Evolutionary conservation across 2,797 vertebrate genomes (phyloP).

Genomic region (Channallabes apus): DNA sequence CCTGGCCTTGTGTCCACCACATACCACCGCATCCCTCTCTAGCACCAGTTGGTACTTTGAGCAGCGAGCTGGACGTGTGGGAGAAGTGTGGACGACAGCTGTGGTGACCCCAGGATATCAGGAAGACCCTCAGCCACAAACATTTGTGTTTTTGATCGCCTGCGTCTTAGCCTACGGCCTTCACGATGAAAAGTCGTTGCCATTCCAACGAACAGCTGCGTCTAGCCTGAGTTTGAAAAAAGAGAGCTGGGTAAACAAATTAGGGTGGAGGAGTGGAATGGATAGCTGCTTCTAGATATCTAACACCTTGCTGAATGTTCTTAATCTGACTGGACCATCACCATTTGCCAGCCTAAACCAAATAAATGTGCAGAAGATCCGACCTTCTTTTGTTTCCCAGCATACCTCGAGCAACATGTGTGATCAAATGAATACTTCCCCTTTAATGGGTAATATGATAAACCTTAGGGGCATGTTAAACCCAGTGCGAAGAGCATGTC

Average conservation of each 20-base stretch:
- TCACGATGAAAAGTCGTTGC: background rate
- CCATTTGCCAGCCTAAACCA: conserved; percentile 1
- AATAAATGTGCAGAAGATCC: conserved; percentile 2
- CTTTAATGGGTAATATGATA: conserved; percentile 25
- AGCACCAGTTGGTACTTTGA: conserved; percentile 16
- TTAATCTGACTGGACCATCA: background rate
- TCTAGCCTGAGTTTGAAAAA: conserved; percentile 19
- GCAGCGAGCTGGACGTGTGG: conserved; percentile 3
- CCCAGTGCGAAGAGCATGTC: conserved; percentile 61
- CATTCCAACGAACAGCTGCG: conserved; percentile 37
- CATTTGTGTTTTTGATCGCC: conserved; percentile 47
- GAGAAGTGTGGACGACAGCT: conserved; percentile 46
- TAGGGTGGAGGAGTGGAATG: conserved; percentile 1
- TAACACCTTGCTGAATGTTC: conserved; percentile 5
- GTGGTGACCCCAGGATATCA: conserved; percentile 35
- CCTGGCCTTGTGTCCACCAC: conserved; percentile 6
- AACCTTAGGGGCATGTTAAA: conserved; percentile 58
- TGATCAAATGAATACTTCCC: conserved; percentile 10
- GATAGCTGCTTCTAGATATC: conserved; percentile 2
- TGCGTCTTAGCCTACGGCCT: conserved; percentile 25
- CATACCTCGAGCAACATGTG: conserved; percentile 8
- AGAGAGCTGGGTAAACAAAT: conserved; percentile 33
- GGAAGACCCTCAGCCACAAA: conserved; percentile 35
- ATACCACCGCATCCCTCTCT: background rate
- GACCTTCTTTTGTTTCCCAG: background rate